Evolutionary conservation across 2,113 vertebrate species (phyloP).

Genomic region (Heterocephalus glaber): DNA sequence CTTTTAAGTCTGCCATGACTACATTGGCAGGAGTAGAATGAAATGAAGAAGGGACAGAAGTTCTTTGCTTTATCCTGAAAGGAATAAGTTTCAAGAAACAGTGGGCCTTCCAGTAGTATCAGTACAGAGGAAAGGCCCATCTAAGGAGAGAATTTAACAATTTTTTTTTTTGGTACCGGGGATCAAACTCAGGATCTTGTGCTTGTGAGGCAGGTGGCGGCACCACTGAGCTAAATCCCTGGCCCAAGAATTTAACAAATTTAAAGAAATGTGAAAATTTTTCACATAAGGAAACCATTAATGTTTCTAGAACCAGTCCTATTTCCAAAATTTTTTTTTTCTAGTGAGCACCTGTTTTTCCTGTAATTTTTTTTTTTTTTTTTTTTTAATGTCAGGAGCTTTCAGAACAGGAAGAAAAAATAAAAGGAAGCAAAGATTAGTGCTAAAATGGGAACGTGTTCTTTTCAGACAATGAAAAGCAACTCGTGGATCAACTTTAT

Average conservation of each 20-base stretch:
- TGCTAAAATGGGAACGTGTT: not conserved
- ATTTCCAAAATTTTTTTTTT: not conserved
- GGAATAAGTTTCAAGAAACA: not conserved
- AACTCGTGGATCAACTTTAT: constrained; percentile 4
- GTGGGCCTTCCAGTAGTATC: not conserved
- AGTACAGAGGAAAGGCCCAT: not conserved
- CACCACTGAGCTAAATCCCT: no score
- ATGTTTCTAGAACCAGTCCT: not conserved
- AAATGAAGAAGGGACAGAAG: not conserved
- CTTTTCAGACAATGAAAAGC: not conserved
- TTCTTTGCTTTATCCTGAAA: not conserved
- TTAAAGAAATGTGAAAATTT: not conserved
- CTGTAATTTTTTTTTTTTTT: not conserved
- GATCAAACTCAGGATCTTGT: no score
- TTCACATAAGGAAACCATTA: not conserved
- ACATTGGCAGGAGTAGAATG: not conserved
- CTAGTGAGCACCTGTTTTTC: not conserved
- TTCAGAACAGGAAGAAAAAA: constrained; percentile 1
- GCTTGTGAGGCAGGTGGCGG: no score
- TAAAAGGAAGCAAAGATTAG: not conserved
- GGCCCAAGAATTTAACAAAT: not conserved
- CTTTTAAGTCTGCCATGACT: not conserved
- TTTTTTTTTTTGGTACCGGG: no score
- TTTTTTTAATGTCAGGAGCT: not conserved
- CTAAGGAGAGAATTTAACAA: not conserved